Evolutionary conservation across 2,888 invertebrate genomes (phyloP).

Genomic region (Brenthis ino): DNA sequence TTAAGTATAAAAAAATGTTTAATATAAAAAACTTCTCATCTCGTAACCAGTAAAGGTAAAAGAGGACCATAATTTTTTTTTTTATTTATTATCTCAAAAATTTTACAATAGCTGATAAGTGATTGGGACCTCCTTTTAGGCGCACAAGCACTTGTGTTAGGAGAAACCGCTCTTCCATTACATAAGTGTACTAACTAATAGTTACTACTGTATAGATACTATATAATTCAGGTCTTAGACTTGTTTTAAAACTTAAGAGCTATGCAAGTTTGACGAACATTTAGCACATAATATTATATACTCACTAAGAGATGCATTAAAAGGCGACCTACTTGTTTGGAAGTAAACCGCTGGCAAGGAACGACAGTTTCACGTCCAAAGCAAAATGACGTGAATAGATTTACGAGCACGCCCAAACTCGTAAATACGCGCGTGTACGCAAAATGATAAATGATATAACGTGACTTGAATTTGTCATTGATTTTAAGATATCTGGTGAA

Average conservation of each 20-base stretch:
- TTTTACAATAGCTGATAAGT: no score
- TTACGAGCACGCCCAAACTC: slow-evolving; percentile 24
- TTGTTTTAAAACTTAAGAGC: background rate
- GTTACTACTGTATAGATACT: no score
- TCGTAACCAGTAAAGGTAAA: no score
- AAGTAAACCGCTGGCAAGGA: slow-evolving; percentile 26
- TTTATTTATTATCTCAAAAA: no score
- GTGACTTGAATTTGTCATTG: background rate
- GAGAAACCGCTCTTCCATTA: no score
- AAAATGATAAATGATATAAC: slow-evolving; percentile 12
- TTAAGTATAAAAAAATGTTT: no score
- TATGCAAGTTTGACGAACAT: background rate
- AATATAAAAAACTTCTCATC: no score
- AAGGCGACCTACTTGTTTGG: slow-evolving; percentile 27
- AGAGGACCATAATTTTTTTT: no score
- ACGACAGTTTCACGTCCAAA: slow-evolving; percentile 28
- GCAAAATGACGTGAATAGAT: slow-evolving; percentile 31
- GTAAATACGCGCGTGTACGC: slow-evolving; percentile 3
- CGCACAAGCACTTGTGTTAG: no score
- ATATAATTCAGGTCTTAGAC: background rate
- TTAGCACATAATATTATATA: slow-evolving; percentile 28
- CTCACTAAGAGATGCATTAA: slow-evolving; percentile 30
- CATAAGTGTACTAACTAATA: no score
- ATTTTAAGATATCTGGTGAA: no score
- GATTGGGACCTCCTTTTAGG: no score